phyloP scores from a whole-genome alignment of 2,888 invertebrate genomes.

The Athetis lepigone region DNA sequence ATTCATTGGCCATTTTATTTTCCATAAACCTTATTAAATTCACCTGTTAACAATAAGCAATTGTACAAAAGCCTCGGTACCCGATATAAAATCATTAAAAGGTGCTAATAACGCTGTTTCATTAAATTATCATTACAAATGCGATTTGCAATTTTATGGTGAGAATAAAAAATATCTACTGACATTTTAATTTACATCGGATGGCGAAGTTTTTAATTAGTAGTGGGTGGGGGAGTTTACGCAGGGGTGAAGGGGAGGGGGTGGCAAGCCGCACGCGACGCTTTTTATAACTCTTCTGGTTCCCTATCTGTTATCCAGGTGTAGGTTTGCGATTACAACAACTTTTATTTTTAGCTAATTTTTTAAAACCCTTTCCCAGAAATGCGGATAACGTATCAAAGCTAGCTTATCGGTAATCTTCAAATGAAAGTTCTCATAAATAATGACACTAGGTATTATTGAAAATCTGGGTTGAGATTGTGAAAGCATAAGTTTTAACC shows the following conservation, averaged over 20 bases:
- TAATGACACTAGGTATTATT: background rate
- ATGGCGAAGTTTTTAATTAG: conserved; percentile 84
- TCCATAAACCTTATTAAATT: conserved; percentile 24
- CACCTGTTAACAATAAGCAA: conserved; percentile 23
- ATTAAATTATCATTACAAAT: conserved; percentile 68
- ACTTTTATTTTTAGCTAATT: conserved; percentile 28
- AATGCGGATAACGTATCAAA: conserved; percentile 25
- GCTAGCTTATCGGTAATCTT: conserved; percentile 14
- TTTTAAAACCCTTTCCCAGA: conserved; percentile 9
- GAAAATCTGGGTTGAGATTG: background rate
- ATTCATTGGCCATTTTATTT: too few species aligned
- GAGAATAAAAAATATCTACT: conserved; percentile 69
- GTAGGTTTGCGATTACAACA: conserved; percentile 43
- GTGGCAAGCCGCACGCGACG: conserved; percentile 65
- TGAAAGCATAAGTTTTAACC: too few species aligned
- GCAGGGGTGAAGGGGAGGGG: conserved; percentile 30
- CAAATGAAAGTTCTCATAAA: conserved; percentile 11
- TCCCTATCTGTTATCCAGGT: conserved; percentile 46
- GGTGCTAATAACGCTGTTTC: conserved; percentile 37
- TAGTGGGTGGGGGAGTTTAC: conserved; percentile 60
- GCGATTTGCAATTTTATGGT: conserved; percentile 70
- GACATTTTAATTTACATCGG: conserved; percentile 76
- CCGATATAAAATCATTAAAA: conserved; percentile 30
- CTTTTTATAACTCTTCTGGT: conserved; percentile 68
- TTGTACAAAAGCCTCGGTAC: background rate